These are phyloP conservation scores for Rhamnusium bicolor DNA, from an alignment of 2,888 invertebrate species.

Conservation along the genomic window DNA sequence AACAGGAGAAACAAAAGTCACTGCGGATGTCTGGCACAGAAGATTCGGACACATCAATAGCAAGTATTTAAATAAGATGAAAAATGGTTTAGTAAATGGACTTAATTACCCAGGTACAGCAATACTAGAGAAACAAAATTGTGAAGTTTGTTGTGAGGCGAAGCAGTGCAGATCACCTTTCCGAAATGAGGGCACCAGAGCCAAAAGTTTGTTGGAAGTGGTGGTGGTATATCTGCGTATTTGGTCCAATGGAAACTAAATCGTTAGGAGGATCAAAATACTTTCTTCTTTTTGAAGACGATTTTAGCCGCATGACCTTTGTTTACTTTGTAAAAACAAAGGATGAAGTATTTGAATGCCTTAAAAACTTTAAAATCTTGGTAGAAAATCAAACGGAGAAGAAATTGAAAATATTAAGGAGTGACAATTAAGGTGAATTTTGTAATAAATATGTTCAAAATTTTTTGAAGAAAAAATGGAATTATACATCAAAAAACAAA, in stretches of 20 bases:
- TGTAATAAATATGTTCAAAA: slow-evolving; percentile 17
- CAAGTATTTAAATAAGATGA: slow-evolving; percentile 28
- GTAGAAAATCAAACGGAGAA: slow-evolving; percentile 55
- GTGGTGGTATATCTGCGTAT: slow-evolving; percentile 41
- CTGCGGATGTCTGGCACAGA: no score
- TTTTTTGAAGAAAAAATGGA: slow-evolving; percentile 39
- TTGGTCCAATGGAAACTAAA: slow-evolving; percentile 47
- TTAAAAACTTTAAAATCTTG: slow-evolving; percentile 55
- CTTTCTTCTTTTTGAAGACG: slow-evolving; percentile 61
- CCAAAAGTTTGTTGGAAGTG: slow-evolving; percentile 31
- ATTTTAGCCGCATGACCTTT: slow-evolving; percentile 55
- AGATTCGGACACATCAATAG: slow-evolving; percentile 45
- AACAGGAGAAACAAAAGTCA: slow-evolving; percentile 42
- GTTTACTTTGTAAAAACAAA: slow-evolving; percentile 59
- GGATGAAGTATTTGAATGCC: slow-evolving; percentile 51
- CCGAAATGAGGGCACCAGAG: slow-evolving; percentile 32
- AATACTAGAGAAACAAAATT: background rate
- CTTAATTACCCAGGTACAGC: background rate
- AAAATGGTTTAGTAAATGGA: slow-evolving; percentile 2
- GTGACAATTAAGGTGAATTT: slow-evolving; percentile 52
- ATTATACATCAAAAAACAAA: slow-evolving; percentile 54
- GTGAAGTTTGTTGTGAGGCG: slow-evolving; percentile 53
- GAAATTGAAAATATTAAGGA: slow-evolving; percentile 51
- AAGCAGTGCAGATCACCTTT: slow-evolving; percentile 60
- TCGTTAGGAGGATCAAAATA: slow-evolving; percentile 51